Percentiles rank a stretch among this genome's conserved stretches.
Evolutionary conservation across 2,888 invertebrate species (phyloP).

Genomic region (Autographa gamma): DNA sequence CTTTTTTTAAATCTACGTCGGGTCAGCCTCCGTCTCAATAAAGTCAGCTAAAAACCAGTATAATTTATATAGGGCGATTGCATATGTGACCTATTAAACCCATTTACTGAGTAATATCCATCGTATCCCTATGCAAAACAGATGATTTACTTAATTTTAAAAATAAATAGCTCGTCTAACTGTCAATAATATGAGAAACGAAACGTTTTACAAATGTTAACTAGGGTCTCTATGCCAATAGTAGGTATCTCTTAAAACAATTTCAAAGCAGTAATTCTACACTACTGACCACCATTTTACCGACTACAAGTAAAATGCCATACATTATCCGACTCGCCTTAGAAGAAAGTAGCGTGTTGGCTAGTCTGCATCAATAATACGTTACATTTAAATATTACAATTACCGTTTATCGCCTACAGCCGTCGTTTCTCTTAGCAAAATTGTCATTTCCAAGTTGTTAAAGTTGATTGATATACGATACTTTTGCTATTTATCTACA

Average conservation of each 20-base stretch:
- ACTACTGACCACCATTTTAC: not conserved
- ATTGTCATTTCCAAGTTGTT: not conserved
- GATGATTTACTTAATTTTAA: too few species aligned
- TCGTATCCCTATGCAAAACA: too few species aligned
- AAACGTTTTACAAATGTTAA: too few species aligned
- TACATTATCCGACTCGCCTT: not conserved
- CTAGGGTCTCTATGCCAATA: too few species aligned
- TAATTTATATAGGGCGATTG: too few species aligned
- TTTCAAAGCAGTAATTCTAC: not conserved
- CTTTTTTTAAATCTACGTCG: too few species aligned
- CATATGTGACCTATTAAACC: too few species aligned
- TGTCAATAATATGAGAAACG: too few species aligned
- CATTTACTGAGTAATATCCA: too few species aligned
- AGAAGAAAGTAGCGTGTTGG: conserved; percentile 18
- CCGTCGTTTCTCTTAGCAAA: conserved; percentile 9
- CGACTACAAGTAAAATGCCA: not conserved
- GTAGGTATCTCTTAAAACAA: not conserved
- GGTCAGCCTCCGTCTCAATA: too few species aligned
- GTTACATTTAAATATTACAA: conserved; percentile 18
- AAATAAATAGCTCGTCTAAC: too few species aligned
- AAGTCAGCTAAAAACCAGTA: too few species aligned
- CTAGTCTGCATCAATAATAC: conserved; percentile 6
- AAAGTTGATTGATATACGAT: not conserved
- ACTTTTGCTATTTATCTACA: not conserved
- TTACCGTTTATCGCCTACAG: conserved; percentile 20